Evolutionary conservation across 2,113 vertebrate genomes (phyloP).

Genomic region (Pituophis catenifer): DNA sequence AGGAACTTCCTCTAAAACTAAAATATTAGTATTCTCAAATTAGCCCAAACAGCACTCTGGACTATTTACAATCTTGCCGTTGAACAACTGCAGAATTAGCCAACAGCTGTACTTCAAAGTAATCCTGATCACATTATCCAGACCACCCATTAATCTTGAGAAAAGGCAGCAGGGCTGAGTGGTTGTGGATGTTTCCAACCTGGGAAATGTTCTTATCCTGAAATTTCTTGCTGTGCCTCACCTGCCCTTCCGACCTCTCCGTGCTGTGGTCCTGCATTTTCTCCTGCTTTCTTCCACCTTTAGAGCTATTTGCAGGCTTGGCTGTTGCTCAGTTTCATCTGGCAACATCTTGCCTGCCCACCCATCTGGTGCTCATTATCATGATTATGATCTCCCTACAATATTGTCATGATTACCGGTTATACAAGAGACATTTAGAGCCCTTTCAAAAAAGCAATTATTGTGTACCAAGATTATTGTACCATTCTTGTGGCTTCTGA

Average conservation of each 20-base stretch:
- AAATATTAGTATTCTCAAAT: not conserved
- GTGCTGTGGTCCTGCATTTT: not conserved
- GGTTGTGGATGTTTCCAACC: not conserved
- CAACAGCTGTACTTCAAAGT: not conserved
- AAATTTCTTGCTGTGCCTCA: not conserved
- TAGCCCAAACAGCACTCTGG: not conserved
- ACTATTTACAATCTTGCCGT: not conserved
- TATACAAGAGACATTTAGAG: not conserved
- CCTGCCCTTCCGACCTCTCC: not conserved
- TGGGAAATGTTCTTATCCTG: not conserved
- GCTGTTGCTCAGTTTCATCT: not conserved
- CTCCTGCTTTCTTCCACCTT: not conserved
- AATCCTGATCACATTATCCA: not conserved
- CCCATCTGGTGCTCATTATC: not conserved
- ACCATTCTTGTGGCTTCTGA: not conserved
- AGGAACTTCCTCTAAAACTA: not conserved
- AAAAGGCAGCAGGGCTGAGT: not conserved
- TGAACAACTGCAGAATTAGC: not conserved
- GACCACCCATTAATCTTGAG: not conserved
- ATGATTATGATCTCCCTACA: not conserved
- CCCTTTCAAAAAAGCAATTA: not conserved
- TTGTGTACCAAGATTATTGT: not conserved
- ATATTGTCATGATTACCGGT: not conserved
- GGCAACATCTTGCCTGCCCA: not conserved
- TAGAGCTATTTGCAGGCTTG: not conserved